A percentile compares a stretch with the other conserved stretches of the same genome.
These are phyloP conservation scores for Tiphia femorata DNA, from an alignment of 2,888 invertebrate species.

Conservation along the genomic window DNA sequence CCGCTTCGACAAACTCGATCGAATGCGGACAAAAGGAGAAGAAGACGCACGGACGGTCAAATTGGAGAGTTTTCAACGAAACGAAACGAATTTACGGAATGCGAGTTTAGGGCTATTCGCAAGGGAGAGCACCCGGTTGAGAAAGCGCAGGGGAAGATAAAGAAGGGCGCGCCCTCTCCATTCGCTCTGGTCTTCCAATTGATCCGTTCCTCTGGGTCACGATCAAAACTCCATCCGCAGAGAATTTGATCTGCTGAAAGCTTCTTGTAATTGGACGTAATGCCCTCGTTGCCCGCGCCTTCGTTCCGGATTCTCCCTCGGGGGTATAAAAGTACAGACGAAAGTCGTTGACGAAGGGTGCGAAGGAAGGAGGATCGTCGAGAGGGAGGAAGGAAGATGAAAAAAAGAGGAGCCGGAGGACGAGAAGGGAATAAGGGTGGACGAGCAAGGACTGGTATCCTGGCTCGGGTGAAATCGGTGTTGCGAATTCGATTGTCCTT, in stretches of 20 bases:
- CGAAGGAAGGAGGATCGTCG: background rate
- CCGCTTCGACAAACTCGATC: too few relatives aligned
- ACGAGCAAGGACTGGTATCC: constrained; percentile 5
- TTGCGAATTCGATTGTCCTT: constrained; percentile 52
- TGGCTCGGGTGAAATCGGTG: constrained; percentile 32
- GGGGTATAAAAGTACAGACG: background rate
- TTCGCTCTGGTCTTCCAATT: too few relatives aligned
- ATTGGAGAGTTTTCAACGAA: too few relatives aligned
- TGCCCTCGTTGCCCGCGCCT: constrained; percentile 28
- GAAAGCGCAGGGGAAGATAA: too few relatives aligned
- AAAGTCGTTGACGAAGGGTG: constrained; percentile 4
- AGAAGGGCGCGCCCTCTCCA: too few relatives aligned
- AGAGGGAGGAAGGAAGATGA: constrained; percentile 24
- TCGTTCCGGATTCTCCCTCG: background rate
- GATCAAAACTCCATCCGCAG: constrained; percentile 50
- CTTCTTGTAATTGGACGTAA: constrained; percentile 57
- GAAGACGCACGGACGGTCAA: too few relatives aligned
- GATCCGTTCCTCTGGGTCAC: constrained; percentile 49
- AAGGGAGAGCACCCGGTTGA: too few relatives aligned
- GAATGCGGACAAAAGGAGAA: too few relatives aligned
- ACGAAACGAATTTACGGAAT: too few relatives aligned
- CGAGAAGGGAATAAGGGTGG: constrained; percentile 13
- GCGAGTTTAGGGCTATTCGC: too few relatives aligned
- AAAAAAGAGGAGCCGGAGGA: too few relatives aligned
- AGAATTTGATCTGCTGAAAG: constrained; percentile 54